Base-by-base conservation (phyloP, 2,888 invertebrate species). In the Taphrorychus bicolor region DNA sequence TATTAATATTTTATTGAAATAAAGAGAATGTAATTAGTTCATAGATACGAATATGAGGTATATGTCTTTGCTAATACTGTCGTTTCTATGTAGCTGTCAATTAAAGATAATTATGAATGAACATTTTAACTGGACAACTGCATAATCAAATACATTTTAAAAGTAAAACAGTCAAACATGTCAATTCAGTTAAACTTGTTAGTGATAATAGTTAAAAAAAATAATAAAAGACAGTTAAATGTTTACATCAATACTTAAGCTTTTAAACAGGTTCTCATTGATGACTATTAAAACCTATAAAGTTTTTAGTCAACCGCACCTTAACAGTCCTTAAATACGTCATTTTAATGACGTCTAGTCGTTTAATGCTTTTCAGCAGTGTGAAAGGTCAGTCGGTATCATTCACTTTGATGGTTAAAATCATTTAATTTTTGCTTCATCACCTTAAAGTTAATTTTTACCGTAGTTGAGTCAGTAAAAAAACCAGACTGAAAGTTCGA, bases 251-350 rank as follows among this genome's bases (percentile, higher is more conserved):
- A 24, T 48, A 53, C 32, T 56, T 32, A 56, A n/a, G 5, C 22
- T 17, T 2, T 16, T 32, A 40, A 56, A 56, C 56, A 40, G 19
- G 17, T 23, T 40, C 40, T 18, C 24, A 32, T 17, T 21, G 54
- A 40, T 17, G 54, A 9, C n/a, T 40, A 56, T 32, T 56, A 32
- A 32, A 56, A 18, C 9, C 22, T 53, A 22, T n/a, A 23, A 40
- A 5, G 16, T 40, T 18, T 56, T 45, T 56, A 22, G 11, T 32
- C 40, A 56, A 32, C n/a, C 56, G 53, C 7, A 53, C 9, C 22
- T 53, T 51, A 54, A 23, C 23, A 56, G 40, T 56, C 40, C 56
- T 56, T 56, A 56, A n/a, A n/a, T n/a, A n/a, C n/a, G n/a, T n/a
- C n/a, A n/a, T n/a, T n/a, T n/a, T n/a, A n/a, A n/a, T n/a, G n/a